Percentiles rank a stretch among this genome's conserved stretches.
Conservation (phyloP, 2,888 invertebrate genomes). For the Diaphora mendica region DNA sequence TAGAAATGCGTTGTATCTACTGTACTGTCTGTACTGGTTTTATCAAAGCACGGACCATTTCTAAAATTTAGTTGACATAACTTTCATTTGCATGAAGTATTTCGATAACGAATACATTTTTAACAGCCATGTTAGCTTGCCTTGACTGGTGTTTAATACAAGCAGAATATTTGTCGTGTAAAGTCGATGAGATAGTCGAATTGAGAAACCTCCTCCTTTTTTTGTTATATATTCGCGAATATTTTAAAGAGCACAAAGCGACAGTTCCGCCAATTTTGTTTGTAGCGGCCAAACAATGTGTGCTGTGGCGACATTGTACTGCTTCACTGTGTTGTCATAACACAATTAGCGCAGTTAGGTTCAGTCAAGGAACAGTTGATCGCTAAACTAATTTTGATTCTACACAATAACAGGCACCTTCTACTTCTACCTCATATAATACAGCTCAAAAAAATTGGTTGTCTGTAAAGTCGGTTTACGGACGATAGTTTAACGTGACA, state of each 20-base stretch:
- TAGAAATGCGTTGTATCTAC: too few relatives aligned
- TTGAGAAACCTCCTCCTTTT: too few relatives aligned
- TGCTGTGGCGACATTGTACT: slow-evolving; percentile 17
- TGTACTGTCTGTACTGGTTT: too few relatives aligned
- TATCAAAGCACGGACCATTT: slow-evolving; percentile 7
- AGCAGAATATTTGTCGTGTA: not conserved
- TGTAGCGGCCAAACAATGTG: slow-evolving; percentile 32
- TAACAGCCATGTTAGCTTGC: not conserved
- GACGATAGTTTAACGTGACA: too few relatives aligned
- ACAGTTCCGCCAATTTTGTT: slow-evolving; percentile 26
- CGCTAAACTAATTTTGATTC: not conserved
- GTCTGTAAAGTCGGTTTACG: too few relatives aligned
- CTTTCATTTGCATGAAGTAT: slow-evolving; percentile 4
- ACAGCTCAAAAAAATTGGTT: too few relatives aligned
- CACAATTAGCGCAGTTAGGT: not conserved
- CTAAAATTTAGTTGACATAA: slow-evolving; percentile 7
- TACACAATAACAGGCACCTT: not conserved
- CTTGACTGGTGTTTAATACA: not conserved
- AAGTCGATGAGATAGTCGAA: not conserved
- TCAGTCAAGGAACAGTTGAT: not conserved
- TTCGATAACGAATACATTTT: slow-evolving; percentile 9
- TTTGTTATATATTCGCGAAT: too few relatives aligned
- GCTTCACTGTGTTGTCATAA: not conserved
- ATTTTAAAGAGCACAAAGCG: slow-evolving; percentile 12
- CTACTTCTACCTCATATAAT: not conserved